Evolutionary conservation across 2,797 vertebrate species (phyloP), one percentile per base, ranked within the genome.

Genomic region (Acipenser transmontanus): DNA sequence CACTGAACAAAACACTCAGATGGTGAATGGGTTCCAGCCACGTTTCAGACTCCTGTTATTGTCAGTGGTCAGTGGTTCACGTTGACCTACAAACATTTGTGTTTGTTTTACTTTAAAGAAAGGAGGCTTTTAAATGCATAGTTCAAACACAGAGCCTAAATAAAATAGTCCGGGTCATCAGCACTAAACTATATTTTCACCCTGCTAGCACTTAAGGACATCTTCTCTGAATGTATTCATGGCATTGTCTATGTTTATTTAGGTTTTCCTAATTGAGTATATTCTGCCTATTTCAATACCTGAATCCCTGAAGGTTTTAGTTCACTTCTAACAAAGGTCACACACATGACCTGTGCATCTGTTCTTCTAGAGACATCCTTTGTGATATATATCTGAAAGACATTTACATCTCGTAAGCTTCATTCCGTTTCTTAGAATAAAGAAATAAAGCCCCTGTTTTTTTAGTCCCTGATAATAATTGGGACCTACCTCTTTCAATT

Each of bases 221-320:
- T 10, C 49, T 49, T 48, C 17, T 34, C 34, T 34, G 34, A 34
- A 34, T 4, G 34, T 34, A 34, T 64, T 65, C 68, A 51, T 57
- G 52, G 49, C 68, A 54, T 49, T 65, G 49, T 11, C 60, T 57
- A 61, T 20, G 68, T 49, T n/a, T 69, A 61, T 65, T 65, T 50
- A 20, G 34, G 34, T 47, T 50, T 69, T 61, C 51, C 61, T 66
- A 69, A 69, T 62, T 62, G 56, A 13, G 9, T 57, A 7, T 13
- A 11, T 57, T n/a, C 12, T n/a, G 11, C 54, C 11, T 57, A 4
- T 34, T 34, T 34, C 1, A 57, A n/a, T 11, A n/a, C 6, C 6
- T 7, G 12, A 57, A 57, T 6, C 12, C 7, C 54, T 11, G 14
- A 57, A 13, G 6, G 12, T 7, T 57, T 57, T 57, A 14, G 9